These are phyloP conservation scores for Drosophila differens DNA, from an alignment of 2,888 invertebrate genomes.

Conservation along the genomic window DNA sequence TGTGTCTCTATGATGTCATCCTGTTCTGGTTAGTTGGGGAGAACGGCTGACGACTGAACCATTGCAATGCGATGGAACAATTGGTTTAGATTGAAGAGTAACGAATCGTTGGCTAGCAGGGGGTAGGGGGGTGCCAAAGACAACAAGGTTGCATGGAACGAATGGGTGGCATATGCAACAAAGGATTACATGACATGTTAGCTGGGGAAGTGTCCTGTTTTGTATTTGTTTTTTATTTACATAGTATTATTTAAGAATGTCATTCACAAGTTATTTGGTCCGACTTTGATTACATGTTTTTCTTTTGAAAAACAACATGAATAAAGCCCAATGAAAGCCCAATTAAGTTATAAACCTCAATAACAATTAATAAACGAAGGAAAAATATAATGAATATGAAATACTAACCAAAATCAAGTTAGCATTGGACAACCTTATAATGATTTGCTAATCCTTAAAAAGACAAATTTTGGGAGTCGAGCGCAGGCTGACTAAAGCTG, in stretches of 20 bases:
- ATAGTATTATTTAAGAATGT: constrained; percentile 8
- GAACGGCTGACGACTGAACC: constrained; percentile 42
- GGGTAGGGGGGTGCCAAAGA: neutral
- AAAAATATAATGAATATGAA: neutral
- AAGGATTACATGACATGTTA: constrained; percentile 33
- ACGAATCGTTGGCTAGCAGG: constrained; percentile 19
- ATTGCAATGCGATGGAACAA: constrained; percentile 59
- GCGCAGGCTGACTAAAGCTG: neutral
- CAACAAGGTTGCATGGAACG: constrained; percentile 11
- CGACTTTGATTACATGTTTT: constrained; percentile 31
- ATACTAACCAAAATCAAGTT: neutral
- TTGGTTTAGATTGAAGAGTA: constrained; percentile 65
- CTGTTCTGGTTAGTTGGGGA: constrained; percentile 38
- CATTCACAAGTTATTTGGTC: constrained; percentile 6
- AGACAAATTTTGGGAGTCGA: neutral
- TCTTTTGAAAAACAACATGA: constrained; percentile 10
- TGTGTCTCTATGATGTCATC: constrained; percentile 23
- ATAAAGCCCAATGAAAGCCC: constrained; percentile 11
- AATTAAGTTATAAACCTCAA: constrained; percentile 24
- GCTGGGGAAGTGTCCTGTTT: neutral
- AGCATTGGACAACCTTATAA: neutral
- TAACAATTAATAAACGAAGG: neutral
- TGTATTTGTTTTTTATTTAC: neutral
- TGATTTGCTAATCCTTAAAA: neutral
- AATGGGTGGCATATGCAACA: constrained; percentile 36